phyloP scores from a whole-genome alignment of 2,797 vertebrate species.

The Darevskia mixta region DNA sequence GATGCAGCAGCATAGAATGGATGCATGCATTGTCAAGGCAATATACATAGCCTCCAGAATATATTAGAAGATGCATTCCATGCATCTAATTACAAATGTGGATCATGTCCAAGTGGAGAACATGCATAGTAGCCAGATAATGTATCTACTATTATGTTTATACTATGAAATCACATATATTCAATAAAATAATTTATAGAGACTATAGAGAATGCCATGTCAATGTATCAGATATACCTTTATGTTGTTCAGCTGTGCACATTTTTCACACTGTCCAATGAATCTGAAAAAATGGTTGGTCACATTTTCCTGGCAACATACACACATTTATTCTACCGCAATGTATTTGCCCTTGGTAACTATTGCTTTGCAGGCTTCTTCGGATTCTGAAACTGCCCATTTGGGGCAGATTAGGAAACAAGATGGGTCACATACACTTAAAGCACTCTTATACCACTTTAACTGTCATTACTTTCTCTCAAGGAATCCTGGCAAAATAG shows the following conservation, averaged over 20 bases:
- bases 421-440: not conserved
- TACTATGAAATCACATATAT: not conserved
- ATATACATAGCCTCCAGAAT: not conserved
- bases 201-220: too few species aligned
- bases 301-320: too few species aligned
- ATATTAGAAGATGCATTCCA: not conserved
- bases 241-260: too few species aligned
- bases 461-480: too few species aligned
- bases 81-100: not conserved
- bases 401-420: not conserved
- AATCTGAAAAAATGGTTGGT: too few species aligned
- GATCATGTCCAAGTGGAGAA: not conserved
- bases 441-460: not conserved
- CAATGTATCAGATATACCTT: too few species aligned
- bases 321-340: not conserved
- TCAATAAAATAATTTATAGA: not conserved
- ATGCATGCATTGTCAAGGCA: not conserved
- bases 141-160: not conserved
- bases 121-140: not conserved
- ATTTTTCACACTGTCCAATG: too few species aligned
- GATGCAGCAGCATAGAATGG: too few species aligned
- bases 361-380: not conserved
- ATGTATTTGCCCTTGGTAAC: too few species aligned
- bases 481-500: too few species aligned
- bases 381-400: not conserved